phyloP scores from a whole-genome alignment of 2,113 vertebrate species.

The Erythrolamprus reginae region DNA sequence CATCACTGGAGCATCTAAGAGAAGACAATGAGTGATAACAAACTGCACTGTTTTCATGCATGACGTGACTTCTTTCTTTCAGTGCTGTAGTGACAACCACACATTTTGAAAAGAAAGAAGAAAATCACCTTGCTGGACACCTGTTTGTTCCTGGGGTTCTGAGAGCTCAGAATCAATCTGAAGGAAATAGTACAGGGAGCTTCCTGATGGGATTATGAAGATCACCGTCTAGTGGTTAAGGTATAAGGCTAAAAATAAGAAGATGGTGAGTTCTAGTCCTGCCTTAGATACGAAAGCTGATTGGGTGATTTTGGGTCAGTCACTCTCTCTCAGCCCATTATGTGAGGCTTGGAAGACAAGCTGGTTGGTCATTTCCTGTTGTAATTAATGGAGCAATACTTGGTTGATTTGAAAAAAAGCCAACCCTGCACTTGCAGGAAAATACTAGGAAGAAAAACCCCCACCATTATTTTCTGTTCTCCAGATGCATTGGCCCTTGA shows the following conservation, averaged over 20 bases:
- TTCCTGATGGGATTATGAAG: rapidly evolving
- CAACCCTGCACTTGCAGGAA: background rate
- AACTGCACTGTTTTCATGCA: background rate
- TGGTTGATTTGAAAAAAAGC: background rate
- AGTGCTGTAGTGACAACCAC: background rate
- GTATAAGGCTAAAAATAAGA: background rate
- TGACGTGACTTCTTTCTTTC: background rate
- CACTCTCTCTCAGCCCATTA: background rate
- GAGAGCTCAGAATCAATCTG: background rate
- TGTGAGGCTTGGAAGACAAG: background rate
- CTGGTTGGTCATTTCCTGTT: background rate
- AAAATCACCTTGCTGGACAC: background rate
- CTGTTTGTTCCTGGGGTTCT: background rate
- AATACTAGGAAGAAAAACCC: background rate
- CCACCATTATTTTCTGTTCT: background rate
- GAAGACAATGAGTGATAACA: background rate
- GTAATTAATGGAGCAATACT: background rate
- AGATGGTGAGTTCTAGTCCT: background rate
- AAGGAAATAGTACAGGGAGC: background rate
- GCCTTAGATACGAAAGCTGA: background rate
- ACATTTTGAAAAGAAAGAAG: background rate
- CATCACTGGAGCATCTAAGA: background rate
- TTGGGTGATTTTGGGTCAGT: background rate
- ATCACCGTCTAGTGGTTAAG: background rate
- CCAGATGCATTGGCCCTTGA: background rate